Evolutionary conservation across 2,113 vertebrate species (phyloP).

Genomic region (Camelus bactrianus): DNA sequence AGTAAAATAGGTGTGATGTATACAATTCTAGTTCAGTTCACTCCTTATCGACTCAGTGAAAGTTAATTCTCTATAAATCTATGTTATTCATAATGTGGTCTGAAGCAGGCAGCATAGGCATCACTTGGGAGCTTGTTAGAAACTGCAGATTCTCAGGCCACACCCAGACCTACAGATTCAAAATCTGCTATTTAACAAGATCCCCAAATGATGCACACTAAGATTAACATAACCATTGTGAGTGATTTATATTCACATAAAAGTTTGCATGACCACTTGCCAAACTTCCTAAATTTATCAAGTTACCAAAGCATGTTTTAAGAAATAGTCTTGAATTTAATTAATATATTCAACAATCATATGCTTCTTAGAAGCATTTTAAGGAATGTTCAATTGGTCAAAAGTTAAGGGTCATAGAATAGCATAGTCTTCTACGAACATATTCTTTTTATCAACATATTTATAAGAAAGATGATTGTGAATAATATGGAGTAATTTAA

Average conservation of each 20-base stretch:
- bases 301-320: conserved; percentile 51
- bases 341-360: conserved; percentile 34
- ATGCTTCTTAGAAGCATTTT: conserved; percentile 46
- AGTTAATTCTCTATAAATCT: conserved; percentile 14
- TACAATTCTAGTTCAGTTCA: conserved; percentile 41
- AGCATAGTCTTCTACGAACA: conserved; percentile 13
- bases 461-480: conserved; percentile 37
- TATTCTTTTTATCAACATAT: conserved; percentile 20
- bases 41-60: not conserved
- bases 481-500: conserved; percentile 30
- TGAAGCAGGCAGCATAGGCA: not conserved
- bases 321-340: conserved; percentile 9
- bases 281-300: conserved; percentile 51
- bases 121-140: conserved; percentile 48
- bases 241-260: not conserved
- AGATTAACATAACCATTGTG: not conserved
- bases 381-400: conserved; percentile 17
- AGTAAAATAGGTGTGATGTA: conserved; percentile 8
- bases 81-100: not conserved
- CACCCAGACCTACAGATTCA: not conserved
- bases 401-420: conserved; percentile 32
- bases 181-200: conserved; percentile 54
- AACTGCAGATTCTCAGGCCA: not conserved
- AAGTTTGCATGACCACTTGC: not conserved
- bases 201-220: conserved; percentile 5